A percentile compares a stretch with the other conserved stretches of the same genome.
These are phyloP conservation scores for Silurus lanzhouensis DNA, from an alignment of 2,797 vertebrate genomes.

Conservation along the genomic window DNA sequence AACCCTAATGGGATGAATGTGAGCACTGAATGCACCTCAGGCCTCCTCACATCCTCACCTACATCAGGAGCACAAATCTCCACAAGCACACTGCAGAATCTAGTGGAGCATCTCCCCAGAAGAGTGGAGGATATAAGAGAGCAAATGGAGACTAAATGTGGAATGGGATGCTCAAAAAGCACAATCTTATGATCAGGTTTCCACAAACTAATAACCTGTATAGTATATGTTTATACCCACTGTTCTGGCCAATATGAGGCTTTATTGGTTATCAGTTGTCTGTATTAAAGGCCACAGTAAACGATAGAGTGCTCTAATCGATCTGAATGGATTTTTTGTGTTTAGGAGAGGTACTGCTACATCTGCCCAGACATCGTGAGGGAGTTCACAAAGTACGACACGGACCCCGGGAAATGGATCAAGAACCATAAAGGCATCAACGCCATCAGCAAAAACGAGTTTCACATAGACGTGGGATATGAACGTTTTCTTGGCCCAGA, in stretches of 20 bases:
- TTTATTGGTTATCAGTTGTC: background rate
- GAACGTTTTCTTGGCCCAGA: slow-evolving; percentile 90
- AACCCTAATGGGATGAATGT: too few relatives aligned
- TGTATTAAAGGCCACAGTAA: background rate
- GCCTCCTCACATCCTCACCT: too few relatives aligned
- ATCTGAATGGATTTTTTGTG: background rate
- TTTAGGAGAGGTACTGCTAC: slow-evolving; percentile 80
- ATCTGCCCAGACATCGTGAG: slow-evolving; percentile 83
- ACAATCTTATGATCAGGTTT: too few relatives aligned
- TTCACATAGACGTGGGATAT: slow-evolving; percentile 85
- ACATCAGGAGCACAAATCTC: too few relatives aligned
- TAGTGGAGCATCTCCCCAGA: too few relatives aligned
- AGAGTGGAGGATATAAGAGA: too few relatives aligned
- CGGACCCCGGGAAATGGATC: slow-evolving; percentile 82
- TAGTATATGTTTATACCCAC: background rate
- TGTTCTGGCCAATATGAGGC: background rate
- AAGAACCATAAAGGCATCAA: slow-evolving; percentile 84
- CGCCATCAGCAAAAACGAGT: slow-evolving; percentile 77
- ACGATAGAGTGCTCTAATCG: background rate
- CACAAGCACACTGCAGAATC: too few relatives aligned
- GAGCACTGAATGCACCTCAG: too few relatives aligned
- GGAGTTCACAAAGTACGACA: slow-evolving; percentile 84
- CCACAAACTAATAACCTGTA: too few relatives aligned
- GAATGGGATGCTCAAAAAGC: too few relatives aligned
- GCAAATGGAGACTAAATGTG: too few relatives aligned